Base-by-base conservation (phyloP, 2,888 invertebrate species). In the Meloe dianella region DNA sequence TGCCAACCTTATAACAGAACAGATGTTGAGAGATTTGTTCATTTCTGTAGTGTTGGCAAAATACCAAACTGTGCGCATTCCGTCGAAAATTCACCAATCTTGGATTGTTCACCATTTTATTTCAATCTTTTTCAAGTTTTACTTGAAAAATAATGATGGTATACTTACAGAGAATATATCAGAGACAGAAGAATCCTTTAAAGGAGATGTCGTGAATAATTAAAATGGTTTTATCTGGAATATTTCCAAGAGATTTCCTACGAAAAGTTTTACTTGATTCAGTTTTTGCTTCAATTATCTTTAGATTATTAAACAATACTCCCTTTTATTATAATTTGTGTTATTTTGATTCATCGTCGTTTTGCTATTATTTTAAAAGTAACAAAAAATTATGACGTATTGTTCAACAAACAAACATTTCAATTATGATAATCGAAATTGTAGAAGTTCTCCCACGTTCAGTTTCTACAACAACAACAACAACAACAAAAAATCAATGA, bases 251-350 rank as follows among this genome's bases (percentile, higher is more conserved):
- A 71, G 70, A 73, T 73, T 72, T 68, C 61, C 64, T 1, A 22
- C 24, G 63, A 71, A 73, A 75, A 72, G 70, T 73, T 73, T 68
- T 66, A 65, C 72, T 74, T 71, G 73, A 73, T 73, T 72, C 71
- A 71, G 73, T 75, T 77, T 73, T 75, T 75, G 72, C 74, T 73
- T 69, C 73, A 75, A 77, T 75, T 75, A 75, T 75, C 74, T 72
- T 72, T 70, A 72, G 73, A 74, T 74, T 75, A 74, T 73, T 69
- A 74, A 71, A 73, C 73, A 74, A 75, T 75, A 68, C 59, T 29
- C 54, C 14, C 63, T 58, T 66, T 66, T 65, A 65, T 61, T 58
- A 32, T 54, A 51, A 35, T 17, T 14, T 5, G 63, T 32, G 54
- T 24, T 54, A 24, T 47, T 41, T 7, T 47, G 47, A 47, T 47